Conservation (phyloP, 2,888 invertebrate species). For the Lasioglossum pauxillum region DNA sequence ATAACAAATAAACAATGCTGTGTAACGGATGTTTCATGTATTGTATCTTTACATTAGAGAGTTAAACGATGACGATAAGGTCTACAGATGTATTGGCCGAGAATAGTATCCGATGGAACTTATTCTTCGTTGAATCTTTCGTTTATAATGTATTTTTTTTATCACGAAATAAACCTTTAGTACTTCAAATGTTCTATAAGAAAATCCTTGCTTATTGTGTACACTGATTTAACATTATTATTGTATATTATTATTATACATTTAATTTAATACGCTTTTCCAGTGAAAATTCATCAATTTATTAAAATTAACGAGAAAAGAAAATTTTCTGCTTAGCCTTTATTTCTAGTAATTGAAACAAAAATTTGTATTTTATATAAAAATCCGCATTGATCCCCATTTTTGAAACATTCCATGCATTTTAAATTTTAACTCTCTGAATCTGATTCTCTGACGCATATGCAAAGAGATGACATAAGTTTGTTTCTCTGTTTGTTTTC, state of each 20-base stretch:
- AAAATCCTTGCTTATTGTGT: background rate
- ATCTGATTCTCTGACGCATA: conserved; percentile 46
- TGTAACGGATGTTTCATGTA: conserved; percentile 18
- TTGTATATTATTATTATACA: background rate
- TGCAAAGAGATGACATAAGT: conserved; percentile 45
- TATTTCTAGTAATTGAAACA: background rate
- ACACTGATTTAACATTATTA: background rate
- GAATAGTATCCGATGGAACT: conserved; percentile 11
- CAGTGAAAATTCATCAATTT: background rate
- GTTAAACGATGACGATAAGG: conserved; percentile 16
- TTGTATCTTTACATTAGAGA: conserved; percentile 18
- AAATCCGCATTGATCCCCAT: conserved; percentile 19
- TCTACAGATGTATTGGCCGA: conserved; percentile 1
- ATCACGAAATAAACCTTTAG: conserved; percentile 32
- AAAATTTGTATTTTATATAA: background rate
- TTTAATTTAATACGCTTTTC: background rate
- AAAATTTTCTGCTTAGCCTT: background rate
- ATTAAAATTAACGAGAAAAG: background rate
- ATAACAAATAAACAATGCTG: conserved; percentile 40
- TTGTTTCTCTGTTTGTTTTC: conserved; percentile 19
- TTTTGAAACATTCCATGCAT: background rate
- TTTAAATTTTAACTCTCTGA: conserved; percentile 17
- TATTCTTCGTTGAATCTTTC: conserved; percentile 21
- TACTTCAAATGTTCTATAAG: conserved; percentile 6
- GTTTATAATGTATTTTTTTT: conserved; percentile 35